Conservation (phyloP, 2,888 invertebrate species). For the Apomyelois bistriatella region DNA sequence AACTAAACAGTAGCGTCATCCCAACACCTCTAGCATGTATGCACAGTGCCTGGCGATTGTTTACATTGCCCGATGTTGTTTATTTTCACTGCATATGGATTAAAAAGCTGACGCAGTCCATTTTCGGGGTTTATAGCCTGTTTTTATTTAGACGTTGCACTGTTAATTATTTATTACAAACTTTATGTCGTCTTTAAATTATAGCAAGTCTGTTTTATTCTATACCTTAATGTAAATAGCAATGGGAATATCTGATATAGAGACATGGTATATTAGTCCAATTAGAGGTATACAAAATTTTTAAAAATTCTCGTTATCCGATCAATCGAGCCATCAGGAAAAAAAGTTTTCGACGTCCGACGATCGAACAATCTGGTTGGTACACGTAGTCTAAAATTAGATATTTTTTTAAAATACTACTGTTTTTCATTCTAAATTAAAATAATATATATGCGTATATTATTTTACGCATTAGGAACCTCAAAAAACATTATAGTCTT, state of each 20-base stretch:
- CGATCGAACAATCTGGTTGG: too few relatives aligned
- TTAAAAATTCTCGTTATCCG: too few relatives aligned
- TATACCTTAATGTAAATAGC: neutral
- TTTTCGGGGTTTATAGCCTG: slow-evolving; percentile 56
- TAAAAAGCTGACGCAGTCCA: slow-evolving; percentile 73
- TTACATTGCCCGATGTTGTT: slow-evolving; percentile 67
- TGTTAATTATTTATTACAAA: slow-evolving; percentile 15
- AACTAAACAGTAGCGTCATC: slow-evolving; percentile 2
- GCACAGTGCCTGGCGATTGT: slow-evolving; percentile 49
- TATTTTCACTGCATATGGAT: slow-evolving; percentile 76
- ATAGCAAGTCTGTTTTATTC: slow-evolving; percentile 1
- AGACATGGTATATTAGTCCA: too few relatives aligned
- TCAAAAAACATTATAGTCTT: too few relatives aligned
- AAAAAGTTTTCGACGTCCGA: too few relatives aligned
- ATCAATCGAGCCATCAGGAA: too few relatives aligned
- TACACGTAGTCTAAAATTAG: too few relatives aligned
- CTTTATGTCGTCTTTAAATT: slow-evolving; percentile 5
- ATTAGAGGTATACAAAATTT: too few relatives aligned
- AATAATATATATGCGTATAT: too few relatives aligned
- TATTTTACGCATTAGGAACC: too few relatives aligned
- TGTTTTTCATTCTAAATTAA: too few relatives aligned
- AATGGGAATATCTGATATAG: neutral
- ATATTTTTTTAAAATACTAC: too few relatives aligned
- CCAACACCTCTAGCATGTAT: slow-evolving; percentile 32
- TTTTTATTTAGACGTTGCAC: slow-evolving; percentile 47